Base-by-base conservation (phyloP, 2,797 vertebrate genomes). In the Propithecus perrieri region DNA sequence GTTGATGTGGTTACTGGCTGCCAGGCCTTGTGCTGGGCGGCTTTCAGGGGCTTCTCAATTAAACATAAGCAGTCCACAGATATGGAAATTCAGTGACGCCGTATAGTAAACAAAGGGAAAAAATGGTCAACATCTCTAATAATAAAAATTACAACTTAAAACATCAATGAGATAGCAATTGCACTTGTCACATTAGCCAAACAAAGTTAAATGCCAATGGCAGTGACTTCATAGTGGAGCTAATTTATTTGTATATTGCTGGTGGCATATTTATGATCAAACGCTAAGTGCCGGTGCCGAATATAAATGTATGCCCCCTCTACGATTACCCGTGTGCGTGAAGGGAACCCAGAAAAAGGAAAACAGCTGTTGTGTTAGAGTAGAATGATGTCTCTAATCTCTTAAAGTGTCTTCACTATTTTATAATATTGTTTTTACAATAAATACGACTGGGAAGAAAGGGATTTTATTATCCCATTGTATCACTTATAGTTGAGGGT, bases 391-490 rank as follows among this genome's bases (percentile, higher is more conserved):
- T 15, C 74, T 85, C 71, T 91, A 50, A 89, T 65, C 74, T 75
- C 67, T 69, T 38, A 83, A 55, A 85, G 26, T 85, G 74, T 59
- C 86, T 94, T 69, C n/a, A 17, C 61, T 79, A 38, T 83, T 97
- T 81, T 41, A 55, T 89, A 53, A 79, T 65, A 53, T 24, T 93
- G 63, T 71, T 91, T 95, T 90, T 71, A 41, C 35, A 75, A 89
- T 59, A 69, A 84, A 94, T 78, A 83, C 91, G 94, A 81, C 41
- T 48, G 17, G 46, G 67, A 14, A 65, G 17, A 69, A 83, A 79
- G 13, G 53, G 30, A 85, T 78, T 74, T 91, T 81, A 53, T 89
- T 35, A 57, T 46, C 59, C 35, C 33, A 3, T n/a, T 46, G 26
- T 10, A 43, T 57, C 46, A 38, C 53, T 75, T 67, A 61, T 0